These are phyloP conservation scores for Procavia capensis DNA, from an alignment of 2,113 vertebrate species.

Conservation along the genomic window DNA sequence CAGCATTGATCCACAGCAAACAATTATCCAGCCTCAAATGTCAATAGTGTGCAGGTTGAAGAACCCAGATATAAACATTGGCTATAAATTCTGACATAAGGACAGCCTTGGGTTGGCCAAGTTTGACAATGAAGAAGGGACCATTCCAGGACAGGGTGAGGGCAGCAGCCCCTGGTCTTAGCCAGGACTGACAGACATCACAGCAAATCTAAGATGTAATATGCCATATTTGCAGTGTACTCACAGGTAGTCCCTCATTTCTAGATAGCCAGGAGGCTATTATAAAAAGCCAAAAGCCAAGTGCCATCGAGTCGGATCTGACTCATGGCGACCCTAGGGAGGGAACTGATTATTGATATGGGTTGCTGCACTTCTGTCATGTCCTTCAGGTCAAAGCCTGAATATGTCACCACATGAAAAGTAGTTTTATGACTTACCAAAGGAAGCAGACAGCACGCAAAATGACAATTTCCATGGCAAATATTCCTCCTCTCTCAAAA, in stretches of 20 bases:
- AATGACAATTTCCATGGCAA: not conserved
- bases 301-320: no score
- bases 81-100: not conserved
- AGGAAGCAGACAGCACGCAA: not conserved
- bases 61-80: not conserved
- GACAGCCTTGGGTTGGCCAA: not conserved
- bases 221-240: no score
- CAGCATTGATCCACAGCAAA: not conserved
- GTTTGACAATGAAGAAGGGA: not conserved
- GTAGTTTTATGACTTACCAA: not conserved
- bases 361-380: not conserved
- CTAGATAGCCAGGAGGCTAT: not conserved
- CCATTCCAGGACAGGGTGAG: no score
- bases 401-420: not conserved
- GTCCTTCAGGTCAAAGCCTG: not conserved
- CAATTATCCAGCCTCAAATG: not conserved
- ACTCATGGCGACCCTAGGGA: no score
- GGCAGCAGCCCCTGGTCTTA: no score
- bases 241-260: not conserved
- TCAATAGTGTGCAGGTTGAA: not conserved
- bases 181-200: not conserved
- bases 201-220: not conserved
- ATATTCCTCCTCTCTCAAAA: not conserved
- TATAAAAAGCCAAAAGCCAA: no score
- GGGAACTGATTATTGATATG: not conserved